Percentiles rank a stretch among this genome's conserved stretches.
These are phyloP conservation scores for Doryteuthis pealeii DNA, from an alignment of 1,140 invertebrate species.

Conservation along the genomic window DNA sequence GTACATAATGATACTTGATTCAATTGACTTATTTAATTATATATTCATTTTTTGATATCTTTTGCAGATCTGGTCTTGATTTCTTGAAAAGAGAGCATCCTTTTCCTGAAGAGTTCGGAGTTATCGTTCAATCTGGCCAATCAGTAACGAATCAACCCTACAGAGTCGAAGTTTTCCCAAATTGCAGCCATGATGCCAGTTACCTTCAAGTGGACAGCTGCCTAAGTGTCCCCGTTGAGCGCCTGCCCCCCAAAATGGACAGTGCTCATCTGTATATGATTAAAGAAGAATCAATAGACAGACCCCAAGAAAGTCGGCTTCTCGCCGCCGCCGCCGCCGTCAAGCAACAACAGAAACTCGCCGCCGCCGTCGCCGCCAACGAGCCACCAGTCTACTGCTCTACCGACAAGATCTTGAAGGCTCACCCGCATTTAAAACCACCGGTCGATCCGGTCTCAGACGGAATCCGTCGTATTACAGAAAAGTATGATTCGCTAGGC, in stretches of 20 bases:
- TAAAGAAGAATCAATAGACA: background rate
- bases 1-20: too few relatives aligned
- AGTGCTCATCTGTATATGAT: background rate
- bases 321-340: background rate
- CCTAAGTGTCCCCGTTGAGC: background rate
- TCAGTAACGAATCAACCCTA: background rate
- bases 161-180: background rate
- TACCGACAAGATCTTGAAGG: conserved; percentile 1
- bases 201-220: background rate
- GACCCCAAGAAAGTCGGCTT: background rate
- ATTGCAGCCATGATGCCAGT: background rate
- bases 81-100: background rate
- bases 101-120: background rate
- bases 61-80: background rate
- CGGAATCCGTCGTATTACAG: conserved; percentile 35
- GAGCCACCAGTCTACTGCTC: conserved; percentile 8
- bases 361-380: background rate
- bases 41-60: too few relatives aligned
- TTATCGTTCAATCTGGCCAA: background rate
- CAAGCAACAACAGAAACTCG: background rate
- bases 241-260: background rate
- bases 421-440: background rate
- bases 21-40: too few relatives aligned
- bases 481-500: conserved; percentile 43
- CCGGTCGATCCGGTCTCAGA: conserved; percentile 24